A percentile compares a stretch with the other conserved stretches of the same genome.
These are phyloP conservation scores for Corythoichthys haematopterus DNA, from an alignment of 2,113 vertebrate species.

Conservation along the genomic window DNA sequence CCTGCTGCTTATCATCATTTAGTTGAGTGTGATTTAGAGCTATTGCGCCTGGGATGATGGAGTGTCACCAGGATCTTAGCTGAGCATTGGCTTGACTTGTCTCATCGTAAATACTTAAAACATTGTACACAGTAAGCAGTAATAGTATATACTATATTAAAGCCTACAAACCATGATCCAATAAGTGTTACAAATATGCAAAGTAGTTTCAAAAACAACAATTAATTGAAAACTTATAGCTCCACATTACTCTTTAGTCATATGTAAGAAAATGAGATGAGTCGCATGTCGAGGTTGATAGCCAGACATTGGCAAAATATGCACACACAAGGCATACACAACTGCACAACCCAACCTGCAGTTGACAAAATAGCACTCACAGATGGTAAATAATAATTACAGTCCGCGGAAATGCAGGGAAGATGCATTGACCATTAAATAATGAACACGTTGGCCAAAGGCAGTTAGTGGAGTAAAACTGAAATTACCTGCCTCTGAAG, in stretches of 20 bases:
- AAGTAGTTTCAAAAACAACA: not conserved
- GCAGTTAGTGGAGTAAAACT: not conserved
- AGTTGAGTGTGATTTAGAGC: conserved; percentile 56
- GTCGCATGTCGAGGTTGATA: not conserved
- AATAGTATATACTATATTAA: not conserved
- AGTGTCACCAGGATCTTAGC: conserved; percentile 27
- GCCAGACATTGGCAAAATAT: not conserved
- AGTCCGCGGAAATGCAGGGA: not conserved
- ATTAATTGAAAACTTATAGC: not conserved
- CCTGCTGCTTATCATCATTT: conserved; percentile 23
- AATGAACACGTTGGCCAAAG: not conserved
- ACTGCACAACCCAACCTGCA: not conserved
- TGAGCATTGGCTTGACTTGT: conserved; percentile 37
- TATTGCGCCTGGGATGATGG: conserved; percentile 30
- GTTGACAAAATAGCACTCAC: not conserved
- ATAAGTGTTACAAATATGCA: conserved; percentile 10
- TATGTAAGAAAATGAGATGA: not conserved
- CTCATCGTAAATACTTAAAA: conserved; percentile 34
- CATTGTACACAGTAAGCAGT: conserved; percentile 24
- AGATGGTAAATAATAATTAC: not conserved
- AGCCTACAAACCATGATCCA: conserved; percentile 29
- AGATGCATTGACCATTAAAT: not conserved
- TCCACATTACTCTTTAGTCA: not conserved
- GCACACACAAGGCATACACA: not conserved
- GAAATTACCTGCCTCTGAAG: not conserved